These are phyloP conservation scores for Anastrepha ludens DNA, from an alignment of 1,140 invertebrate species.

Conservation along the genomic window DNA sequence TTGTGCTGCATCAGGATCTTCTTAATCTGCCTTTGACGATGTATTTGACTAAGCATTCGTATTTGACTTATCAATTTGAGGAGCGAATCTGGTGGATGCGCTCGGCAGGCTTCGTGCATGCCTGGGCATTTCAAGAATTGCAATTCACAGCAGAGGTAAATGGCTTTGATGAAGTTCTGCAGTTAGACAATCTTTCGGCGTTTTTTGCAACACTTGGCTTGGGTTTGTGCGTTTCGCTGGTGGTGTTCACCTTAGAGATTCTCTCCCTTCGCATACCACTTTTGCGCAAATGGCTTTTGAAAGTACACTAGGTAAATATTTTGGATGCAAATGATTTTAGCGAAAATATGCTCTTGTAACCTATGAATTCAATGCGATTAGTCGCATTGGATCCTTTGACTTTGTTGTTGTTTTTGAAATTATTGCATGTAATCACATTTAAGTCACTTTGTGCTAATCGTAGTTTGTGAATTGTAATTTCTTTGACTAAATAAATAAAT, in stretches of 20 bases:
- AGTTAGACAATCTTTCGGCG: not conserved
- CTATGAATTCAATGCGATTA: too few relatives aligned
- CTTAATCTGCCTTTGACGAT: not conserved
- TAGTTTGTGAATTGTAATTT: too few relatives aligned
- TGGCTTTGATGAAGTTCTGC: not conserved
- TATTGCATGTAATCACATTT: too few relatives aligned
- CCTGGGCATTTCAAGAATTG: not conserved
- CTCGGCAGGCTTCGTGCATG: not conserved
- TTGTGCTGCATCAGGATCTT: not conserved
- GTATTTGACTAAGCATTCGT: constrained; percentile 32
- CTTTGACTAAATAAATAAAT: too few relatives aligned
- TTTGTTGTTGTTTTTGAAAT: too few relatives aligned
- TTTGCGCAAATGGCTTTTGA: not conserved
- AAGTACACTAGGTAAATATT: not conserved
- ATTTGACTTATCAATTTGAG: not conserved
- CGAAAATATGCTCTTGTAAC: too few relatives aligned
- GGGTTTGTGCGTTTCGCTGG: not conserved
- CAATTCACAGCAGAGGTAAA: not conserved
- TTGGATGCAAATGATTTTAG: too few relatives aligned
- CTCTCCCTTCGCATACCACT: not conserved
- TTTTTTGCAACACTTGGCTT: not conserved
- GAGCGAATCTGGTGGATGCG: constrained; percentile 19
- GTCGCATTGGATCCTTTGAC: too few relatives aligned
- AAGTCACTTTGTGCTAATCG: too few relatives aligned
- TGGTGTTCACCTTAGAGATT: not conserved